phyloP scores from a whole-genome alignment of 2,797 vertebrate genomes.

The Anguilla pacifica region DNA sequence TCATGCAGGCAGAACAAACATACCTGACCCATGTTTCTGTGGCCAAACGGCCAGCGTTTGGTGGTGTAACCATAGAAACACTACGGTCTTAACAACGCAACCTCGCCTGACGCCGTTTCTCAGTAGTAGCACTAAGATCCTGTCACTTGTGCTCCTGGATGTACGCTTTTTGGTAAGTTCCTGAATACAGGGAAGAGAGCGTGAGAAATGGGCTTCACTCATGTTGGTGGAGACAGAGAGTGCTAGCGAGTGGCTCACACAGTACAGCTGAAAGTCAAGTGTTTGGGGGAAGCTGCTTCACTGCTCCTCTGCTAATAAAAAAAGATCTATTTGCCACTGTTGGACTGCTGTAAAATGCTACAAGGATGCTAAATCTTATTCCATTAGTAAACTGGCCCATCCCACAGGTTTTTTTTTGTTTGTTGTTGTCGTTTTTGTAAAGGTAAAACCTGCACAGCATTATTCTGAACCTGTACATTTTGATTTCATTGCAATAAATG shows the following conservation, averaged over 20 bases:
- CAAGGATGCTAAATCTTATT: not conserved
- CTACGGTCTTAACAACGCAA: not conserved
- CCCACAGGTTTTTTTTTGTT: not conserved
- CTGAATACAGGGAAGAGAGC: not conserved
- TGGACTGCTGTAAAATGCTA: not conserved
- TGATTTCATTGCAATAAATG: not conserved
- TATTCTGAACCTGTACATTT: not conserved
- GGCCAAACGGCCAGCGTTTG: not conserved
- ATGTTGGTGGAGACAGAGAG: not conserved
- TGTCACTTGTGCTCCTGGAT: not conserved
- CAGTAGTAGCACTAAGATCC: too few relatives aligned
- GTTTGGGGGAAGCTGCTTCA: not conserved
- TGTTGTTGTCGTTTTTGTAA: not conserved
- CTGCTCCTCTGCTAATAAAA: not conserved
- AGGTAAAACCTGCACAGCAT: not conserved
- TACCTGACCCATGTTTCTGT: not conserved
- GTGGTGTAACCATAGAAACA: not conserved
- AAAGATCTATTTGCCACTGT: not conserved
- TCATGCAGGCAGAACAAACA: too few relatives aligned
- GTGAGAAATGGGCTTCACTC: not conserved
- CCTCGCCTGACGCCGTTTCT: not conserved
- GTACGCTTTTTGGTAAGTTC: not conserved
- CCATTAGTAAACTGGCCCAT: not conserved
- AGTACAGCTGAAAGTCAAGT: not conserved
- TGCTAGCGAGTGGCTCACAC: not conserved